Conservation (phyloP, 2,113 vertebrate species). For the Sterna hirundo region DNA sequence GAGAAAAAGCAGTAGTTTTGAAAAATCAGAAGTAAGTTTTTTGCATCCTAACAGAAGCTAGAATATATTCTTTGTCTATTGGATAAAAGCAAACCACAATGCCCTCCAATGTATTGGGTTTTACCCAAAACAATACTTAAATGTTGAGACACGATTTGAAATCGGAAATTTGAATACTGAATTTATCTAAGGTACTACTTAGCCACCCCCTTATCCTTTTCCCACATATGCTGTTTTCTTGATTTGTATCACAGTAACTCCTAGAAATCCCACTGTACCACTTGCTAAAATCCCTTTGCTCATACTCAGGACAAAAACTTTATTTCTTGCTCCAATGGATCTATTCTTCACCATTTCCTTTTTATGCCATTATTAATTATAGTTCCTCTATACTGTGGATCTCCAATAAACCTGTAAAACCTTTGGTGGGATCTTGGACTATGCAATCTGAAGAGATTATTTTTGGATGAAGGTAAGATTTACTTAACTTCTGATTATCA, state of each 20-base stretch:
- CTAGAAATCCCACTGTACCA: background rate
- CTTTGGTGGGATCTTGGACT: background rate
- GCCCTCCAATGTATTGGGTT: accelerated
- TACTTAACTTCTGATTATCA: background rate
- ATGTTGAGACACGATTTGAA: background rate
- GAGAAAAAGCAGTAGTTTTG: background rate
- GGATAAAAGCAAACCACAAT: background rate
- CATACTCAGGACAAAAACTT: background rate
- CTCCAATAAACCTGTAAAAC: background rate
- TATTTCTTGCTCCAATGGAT: background rate
- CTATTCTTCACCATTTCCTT: background rate
- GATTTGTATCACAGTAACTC: background rate
- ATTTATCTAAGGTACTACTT: background rate
- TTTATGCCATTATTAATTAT: background rate
- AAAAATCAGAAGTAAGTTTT: background rate
- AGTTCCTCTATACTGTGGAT: background rate
- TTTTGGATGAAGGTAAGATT: background rate
- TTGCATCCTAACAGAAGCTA: background rate
- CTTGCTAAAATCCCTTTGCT: background rate
- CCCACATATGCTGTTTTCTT: background rate
- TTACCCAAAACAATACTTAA: background rate
- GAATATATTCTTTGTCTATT: background rate
- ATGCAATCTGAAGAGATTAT: background rate
- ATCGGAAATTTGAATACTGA: background rate
- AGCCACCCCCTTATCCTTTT: background rate